phyloP scores from a whole-genome alignment of 2,113 vertebrate species.

The Pedetes capensis region DNA sequence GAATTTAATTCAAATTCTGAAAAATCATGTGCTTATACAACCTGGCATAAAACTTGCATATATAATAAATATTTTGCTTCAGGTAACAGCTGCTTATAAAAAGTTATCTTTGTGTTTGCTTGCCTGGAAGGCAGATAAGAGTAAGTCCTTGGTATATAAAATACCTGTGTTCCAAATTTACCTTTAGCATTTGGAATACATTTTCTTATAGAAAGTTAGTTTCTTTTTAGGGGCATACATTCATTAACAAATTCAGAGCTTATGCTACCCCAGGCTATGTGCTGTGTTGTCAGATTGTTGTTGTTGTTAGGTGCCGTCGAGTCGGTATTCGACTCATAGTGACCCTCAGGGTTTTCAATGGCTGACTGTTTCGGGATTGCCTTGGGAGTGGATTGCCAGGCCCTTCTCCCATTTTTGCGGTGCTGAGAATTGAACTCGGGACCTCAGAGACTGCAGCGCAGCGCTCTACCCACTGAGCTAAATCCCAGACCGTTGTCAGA shows the following conservation, averaged over 20 bases:
- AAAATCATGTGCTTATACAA: conserved; percentile 26
- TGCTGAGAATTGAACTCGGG: too few relatives aligned
- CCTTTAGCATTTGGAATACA: background rate
- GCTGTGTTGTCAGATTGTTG: too few relatives aligned
- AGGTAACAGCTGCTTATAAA: conserved; percentile 42
- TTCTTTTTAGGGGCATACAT: background rate
- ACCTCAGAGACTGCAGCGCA: too few relatives aligned
- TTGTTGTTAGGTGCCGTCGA: too few relatives aligned
- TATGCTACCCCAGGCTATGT: background rate
- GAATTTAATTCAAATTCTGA: conserved; percentile 45
- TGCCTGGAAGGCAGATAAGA: conserved; percentile 20
- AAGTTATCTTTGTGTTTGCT: conserved; percentile 43
- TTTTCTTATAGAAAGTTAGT: background rate
- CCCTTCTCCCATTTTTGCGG: too few relatives aligned
- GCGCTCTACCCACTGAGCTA: too few relatives aligned
- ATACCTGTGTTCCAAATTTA: conserved; percentile 18
- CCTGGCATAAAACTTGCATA: background rate
- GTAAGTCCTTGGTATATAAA: background rate
- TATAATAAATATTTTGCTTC: conserved; percentile 51
- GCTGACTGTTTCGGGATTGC: too few relatives aligned
- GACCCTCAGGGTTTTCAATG: too few relatives aligned
- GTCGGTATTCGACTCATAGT: too few relatives aligned
- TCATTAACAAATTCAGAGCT: background rate
- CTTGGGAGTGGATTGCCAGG: too few relatives aligned
- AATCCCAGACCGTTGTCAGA: too few relatives aligned